A percentile compares a stretch with the other conserved stretches of the same genome.
phyloP scores from a whole-genome alignment of 2,888 invertebrate species.

The Aricia artaxerxes region DNA sequence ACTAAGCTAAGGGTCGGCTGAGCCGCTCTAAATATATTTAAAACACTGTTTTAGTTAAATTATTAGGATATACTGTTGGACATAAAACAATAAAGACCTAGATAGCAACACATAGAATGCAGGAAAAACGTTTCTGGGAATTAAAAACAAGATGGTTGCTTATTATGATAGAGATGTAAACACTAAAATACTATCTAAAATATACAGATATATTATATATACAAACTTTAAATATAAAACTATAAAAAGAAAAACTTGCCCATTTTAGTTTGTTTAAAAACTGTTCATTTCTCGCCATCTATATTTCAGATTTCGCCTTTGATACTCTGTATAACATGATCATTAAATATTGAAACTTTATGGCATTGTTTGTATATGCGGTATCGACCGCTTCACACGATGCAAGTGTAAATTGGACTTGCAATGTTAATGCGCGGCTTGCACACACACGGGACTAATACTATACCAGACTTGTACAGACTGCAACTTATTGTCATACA shows the following conservation, averaged over 20 bases:
- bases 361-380: background rate
- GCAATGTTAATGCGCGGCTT: slow-evolving; percentile 9
- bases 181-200: no score
- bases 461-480: background rate
- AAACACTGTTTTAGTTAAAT: no score
- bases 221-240: no score
- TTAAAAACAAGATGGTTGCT: background rate
- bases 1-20: no score
- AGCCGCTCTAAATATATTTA: no score
- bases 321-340: background rate
- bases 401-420: slow-evolving; percentile 7
- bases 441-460: background rate
- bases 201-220: no score
- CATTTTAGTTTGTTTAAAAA: no score
- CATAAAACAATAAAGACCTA: background rate
- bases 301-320: no score
- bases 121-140: background rate
- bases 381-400: background rate
- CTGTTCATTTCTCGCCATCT: no score
- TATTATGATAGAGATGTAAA: no score
- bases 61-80: no score
- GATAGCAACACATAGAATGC: background rate
- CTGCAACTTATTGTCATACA: background rate
- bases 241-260: no score
- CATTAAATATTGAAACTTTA: background rate